phyloP scores from a whole-genome alignment of 2,113 vertebrate genomes.

The Rissa tridactyla region DNA sequence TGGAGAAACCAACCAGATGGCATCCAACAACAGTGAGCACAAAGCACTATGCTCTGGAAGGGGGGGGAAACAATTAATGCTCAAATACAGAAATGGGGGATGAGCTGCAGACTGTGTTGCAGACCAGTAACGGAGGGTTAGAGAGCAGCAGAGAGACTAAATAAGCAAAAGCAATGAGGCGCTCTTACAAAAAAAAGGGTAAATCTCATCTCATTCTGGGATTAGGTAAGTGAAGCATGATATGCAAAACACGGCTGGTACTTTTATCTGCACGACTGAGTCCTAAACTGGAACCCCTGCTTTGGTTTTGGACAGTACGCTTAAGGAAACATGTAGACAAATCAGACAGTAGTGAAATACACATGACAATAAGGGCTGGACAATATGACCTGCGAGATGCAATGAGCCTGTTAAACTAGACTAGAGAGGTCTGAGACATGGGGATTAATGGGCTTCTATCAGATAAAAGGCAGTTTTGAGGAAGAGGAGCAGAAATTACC shows the following conservation, averaged over 20 bases:
- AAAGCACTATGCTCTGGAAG: neutral
- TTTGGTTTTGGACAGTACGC: neutral
- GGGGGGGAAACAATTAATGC: neutral
- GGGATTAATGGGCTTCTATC: neutral
- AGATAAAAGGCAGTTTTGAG: neutral
- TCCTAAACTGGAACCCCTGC: neutral
- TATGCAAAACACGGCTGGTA: neutral
- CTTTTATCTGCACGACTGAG: neutral
- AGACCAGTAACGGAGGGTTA: neutral
- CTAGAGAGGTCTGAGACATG: neutral
- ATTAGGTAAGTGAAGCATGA: neutral
- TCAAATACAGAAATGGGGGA: neutral
- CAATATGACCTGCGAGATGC: neutral
- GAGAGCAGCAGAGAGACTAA: neutral
- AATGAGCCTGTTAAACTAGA: neutral
- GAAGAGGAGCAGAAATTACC: neutral
- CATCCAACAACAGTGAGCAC: neutral
- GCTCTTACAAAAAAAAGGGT: neutral
- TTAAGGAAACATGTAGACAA: neutral
- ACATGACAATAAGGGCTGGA: neutral
- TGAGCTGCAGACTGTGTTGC: neutral
- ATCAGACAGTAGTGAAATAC: neutral
- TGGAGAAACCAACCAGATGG: neutral
- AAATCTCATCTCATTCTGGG: neutral
- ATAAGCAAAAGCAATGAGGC: neutral